Evolutionary conservation across 2,888 invertebrate genomes (phyloP), one percentile per base, ranked within the genome.

Genomic region (Emesis furor): DNA sequence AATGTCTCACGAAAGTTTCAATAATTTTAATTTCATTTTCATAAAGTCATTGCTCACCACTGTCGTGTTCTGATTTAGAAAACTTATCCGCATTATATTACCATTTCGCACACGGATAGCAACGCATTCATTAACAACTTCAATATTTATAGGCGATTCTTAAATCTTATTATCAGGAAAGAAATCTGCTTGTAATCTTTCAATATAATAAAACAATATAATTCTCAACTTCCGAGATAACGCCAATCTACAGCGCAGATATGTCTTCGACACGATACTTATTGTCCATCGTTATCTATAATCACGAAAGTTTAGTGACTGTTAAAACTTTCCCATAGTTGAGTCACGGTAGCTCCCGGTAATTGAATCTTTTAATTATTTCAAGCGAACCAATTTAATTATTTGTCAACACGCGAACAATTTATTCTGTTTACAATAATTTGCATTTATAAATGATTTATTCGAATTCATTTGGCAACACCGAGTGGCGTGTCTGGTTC

Each of bases 231-330:
- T 14, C 46, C 10, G 8, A 1, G 46, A 51, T 51, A 35, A 37
- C 73, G 62, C 65, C 73, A 65, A 32, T 65, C 65, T 65, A 65
- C 14, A 42, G 42, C 24, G 46, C 6, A 39, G 2, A 32, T 32
- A 24, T 42, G 32, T 65, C 62, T 37, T 68, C 14, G 32, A 37
- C 55, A 69, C 65, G 72, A 75, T 78, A 46, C 65, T n/a, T 73
- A 67, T 79, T 69, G 67, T 78, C 77, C 75, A 73, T 72, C 79
- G 72, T 74, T 80, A 85, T 82, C 80, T 78, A 79, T 78, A 84
- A 84, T 87, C 84, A 84, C 82, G 82, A 85, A 88, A 86, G 88
- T 88, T 86, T 76, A 83, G 80, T 83, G 80, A 83, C 83, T 84
- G 83, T 84, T 85, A 82, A 73, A 86, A 79, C 79, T 85, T 86